Evolutionary conservation across 2,113 vertebrate genomes (phyloP), one percentile per base, ranked within the genome.

Genomic region (Grallaria varia): DNA sequence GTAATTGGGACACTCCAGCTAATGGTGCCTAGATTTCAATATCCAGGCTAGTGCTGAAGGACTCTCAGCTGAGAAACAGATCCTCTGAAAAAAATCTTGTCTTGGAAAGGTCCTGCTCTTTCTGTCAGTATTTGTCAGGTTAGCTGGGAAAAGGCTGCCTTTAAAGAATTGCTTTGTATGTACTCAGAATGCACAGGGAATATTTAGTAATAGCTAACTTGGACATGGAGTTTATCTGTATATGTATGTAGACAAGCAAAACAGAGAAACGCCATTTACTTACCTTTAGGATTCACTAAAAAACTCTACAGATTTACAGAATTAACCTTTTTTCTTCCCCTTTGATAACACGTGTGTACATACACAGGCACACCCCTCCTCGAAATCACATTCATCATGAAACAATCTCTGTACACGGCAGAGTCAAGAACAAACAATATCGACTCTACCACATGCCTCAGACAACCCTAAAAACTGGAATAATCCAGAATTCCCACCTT

Each of bases 1-100:
- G 87, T 95, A 97, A 96, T 87, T 93, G 84, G 95, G 94, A 93
- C 95, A 96, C 89, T 94, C 81, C 67, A 96, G 71, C 59, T 95
- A 96, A 95, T 80, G 75, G 81, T 58, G 91, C 58, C 8, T 50
- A 42, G 74, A 91, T 95, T 93, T 93, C 82, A 93, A 89, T 88
- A 95, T 73, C 91, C 90, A 95, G 81, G 75, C 82, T 69, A 22
- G 78, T 18, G 81, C 87, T 28, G 22, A 84, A 91, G 74, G 81
- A 91, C 69, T 47, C 72, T 79, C 75, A 80, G 59, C 67, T n/a
- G 45, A 90, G 50, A 37, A 90, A 73, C 40, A 66, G 77, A 67
- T 40, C 66, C 77, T 75, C 81, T 20, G 40, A 15, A 90, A 67
- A 67, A 83, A 75, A 89, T 4, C 42, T 4, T 11, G 25, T 33